Conservation (phyloP, 1,140 invertebrate species). For the Zeugodacus cucurbitae region DNA sequence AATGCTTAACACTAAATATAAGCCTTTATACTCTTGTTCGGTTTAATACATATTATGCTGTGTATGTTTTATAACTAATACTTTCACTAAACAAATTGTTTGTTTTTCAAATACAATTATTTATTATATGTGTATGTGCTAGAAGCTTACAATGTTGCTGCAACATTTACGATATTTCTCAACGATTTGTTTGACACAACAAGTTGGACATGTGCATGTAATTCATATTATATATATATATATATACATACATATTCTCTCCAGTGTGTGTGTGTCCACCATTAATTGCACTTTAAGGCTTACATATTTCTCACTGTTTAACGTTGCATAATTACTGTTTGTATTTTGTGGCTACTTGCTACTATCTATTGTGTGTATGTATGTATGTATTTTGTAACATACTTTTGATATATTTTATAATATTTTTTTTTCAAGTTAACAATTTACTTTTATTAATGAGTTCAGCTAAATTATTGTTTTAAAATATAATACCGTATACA, state of each 20-base stretch:
- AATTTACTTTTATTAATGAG: neutral
- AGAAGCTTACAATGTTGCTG: neutral
- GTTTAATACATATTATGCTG: neutral
- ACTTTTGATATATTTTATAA: neutral
- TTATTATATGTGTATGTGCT: neutral
- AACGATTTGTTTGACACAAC: neutral
- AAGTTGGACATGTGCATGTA: neutral
- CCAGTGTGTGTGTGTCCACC: neutral
- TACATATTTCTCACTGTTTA: slow-evolving; percentile 10
- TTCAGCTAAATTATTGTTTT: neutral
- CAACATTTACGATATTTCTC: neutral
- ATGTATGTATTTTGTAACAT: too few relatives aligned
- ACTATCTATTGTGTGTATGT: neutral
- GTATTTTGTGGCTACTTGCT: neutral
- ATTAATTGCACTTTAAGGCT: slow-evolving; percentile 27
- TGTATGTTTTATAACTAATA: neutral
- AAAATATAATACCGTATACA: neutral
- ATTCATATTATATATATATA: neutral
- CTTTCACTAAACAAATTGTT: neutral
- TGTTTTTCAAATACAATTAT: too few relatives aligned
- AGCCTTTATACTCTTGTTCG: slow-evolving; percentile 1
- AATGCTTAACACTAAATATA: neutral
- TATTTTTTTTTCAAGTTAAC: neutral
- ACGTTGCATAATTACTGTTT: neutral
- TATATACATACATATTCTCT: neutral